Evolutionary conservation across 2,113 vertebrate genomes (phyloP).

Genomic region (Vulpes ferrilata): DNA sequence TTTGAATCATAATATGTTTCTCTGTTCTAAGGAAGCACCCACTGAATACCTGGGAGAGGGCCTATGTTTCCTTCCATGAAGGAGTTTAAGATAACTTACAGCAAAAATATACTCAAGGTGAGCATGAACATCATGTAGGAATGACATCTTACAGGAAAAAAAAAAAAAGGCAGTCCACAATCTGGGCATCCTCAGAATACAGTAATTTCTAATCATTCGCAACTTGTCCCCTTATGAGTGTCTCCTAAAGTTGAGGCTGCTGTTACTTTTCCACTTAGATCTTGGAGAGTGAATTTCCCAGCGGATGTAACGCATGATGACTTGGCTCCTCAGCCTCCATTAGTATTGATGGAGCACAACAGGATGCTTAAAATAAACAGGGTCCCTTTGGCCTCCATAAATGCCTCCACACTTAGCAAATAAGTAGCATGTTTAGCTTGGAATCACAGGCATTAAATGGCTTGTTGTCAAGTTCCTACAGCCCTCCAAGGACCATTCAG

Average conservation of each 20-base stretch:
- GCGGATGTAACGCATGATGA: slow-evolving; percentile 67
- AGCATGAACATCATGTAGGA: background rate
- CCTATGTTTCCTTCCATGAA: background rate
- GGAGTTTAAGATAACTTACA: background rate
- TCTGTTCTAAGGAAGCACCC: background rate
- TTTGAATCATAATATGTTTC: background rate
- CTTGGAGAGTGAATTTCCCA: slow-evolving; percentile 78
- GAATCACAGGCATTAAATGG: slow-evolving; percentile 25
- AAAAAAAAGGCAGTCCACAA: background rate
- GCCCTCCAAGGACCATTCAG: background rate
- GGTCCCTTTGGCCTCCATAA: slow-evolving; percentile 75
- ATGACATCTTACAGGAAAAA: background rate
- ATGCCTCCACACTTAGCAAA: slow-evolving; percentile 70
- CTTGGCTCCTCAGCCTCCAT: slow-evolving; percentile 80
- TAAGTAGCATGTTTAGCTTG: slow-evolving; percentile 32
- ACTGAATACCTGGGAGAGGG: background rate
- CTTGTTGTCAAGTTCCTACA: background rate
- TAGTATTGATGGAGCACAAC: slow-evolving; percentile 82
- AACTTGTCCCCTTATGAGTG: background rate
- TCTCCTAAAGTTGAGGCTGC: background rate
- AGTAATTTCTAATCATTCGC: slow-evolving; percentile 54
- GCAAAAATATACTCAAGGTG: background rate
- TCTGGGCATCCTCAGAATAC: background rate
- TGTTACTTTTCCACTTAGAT: slow-evolving; percentile 43
- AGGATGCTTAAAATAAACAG: slow-evolving; percentile 73